Conservation (phyloP, 2,888 invertebrate species). For the Oligia latruncula region DNA sequence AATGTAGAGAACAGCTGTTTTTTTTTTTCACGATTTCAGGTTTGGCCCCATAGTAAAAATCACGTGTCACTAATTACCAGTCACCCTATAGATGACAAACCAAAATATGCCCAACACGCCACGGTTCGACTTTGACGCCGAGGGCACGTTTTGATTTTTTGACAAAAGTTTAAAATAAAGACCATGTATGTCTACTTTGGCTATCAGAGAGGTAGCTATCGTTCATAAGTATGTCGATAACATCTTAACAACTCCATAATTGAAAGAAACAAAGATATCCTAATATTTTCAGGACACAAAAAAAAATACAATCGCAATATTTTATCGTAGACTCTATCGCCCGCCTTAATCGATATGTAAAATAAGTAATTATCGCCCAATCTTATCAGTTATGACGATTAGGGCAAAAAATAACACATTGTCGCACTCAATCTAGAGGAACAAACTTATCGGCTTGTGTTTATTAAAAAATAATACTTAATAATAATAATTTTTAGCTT, state of each 20-base stretch:
- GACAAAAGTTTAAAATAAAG: too few species aligned
- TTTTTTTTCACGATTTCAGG: too few species aligned
- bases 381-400: constrained; percentile 71
- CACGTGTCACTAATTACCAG: too few species aligned
- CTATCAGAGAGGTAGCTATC: not conserved
- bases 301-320: constrained; percentile 14
- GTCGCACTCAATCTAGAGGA: constrained; percentile 54
- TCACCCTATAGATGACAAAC: too few species aligned
- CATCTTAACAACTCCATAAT: not conserved
- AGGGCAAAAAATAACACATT: constrained; percentile 68
- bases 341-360: constrained; percentile 67
- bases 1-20: too few species aligned
- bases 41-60: too few species aligned
- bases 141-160: too few species aligned
- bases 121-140: too few species aligned
- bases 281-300: constrained; percentile 11
- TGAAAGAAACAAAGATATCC: constrained; percentile 11
- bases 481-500: not conserved
- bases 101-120: too few species aligned
- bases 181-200: not conserved
- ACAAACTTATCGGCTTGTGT: constrained; percentile 37
- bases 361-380: constrained; percentile 73
- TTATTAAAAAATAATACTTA: constrained; percentile 13
- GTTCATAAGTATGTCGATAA: not conserved
- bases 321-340: constrained; percentile 46